Evolutionary conservation across 2,888 invertebrate genomes (phyloP), one percentile per base, ranked within the genome.

Genomic region (Caenorhabditis japonica): DNA sequence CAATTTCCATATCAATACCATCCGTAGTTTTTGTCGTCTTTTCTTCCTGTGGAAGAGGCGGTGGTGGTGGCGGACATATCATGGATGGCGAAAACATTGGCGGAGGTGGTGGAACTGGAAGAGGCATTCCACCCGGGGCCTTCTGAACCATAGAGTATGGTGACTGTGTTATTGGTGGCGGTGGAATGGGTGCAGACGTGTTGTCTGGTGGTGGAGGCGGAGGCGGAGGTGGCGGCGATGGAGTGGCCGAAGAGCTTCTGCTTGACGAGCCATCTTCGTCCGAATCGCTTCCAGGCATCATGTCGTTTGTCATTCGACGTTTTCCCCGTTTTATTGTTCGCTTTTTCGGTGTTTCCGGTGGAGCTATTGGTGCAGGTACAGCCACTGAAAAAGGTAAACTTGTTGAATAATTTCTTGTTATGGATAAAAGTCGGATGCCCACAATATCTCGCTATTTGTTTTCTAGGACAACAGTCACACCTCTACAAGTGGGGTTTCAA

Each of bases 91-190:
- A 58, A 33, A 68, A 68, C 30, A 68, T 44, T 25, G 58, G 66
- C 21, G 56, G 56, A 15, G 70, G 61, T 30, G 69, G 69, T 27
- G 70, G 70, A 7, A 56, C 61, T 25, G 70, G 70, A 34, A 51
- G 56, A 2, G 61, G 61, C 10, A 64, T 44, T 30, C 51, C 33
- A 27, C 33, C 10, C 3, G 41, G 60, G 5, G 41, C 38, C 17
- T 33, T 58, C 23, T 25, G 46, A 15, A 17, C 30, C 30, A 10
- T 7, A 5, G 10, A 7, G 30, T 30, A 30, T 30, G 44, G 46
- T 5, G 53, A 43, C n/a, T 41, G 55, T 17, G n/a, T n/a, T n/a
- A n/a, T n/a, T n/a, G 70, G 70, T 13, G 70, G 62, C 21, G 56
- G 56, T 4, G 66, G 66, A 38, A 38, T 33, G 3, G 12, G 43